A percentile compares a stretch with the other conserved stretches of the same genome.
These are phyloP conservation scores for Tachycineta bicolor DNA, from an alignment of 2,113 vertebrate genomes.

Conservation along the genomic window DNA sequence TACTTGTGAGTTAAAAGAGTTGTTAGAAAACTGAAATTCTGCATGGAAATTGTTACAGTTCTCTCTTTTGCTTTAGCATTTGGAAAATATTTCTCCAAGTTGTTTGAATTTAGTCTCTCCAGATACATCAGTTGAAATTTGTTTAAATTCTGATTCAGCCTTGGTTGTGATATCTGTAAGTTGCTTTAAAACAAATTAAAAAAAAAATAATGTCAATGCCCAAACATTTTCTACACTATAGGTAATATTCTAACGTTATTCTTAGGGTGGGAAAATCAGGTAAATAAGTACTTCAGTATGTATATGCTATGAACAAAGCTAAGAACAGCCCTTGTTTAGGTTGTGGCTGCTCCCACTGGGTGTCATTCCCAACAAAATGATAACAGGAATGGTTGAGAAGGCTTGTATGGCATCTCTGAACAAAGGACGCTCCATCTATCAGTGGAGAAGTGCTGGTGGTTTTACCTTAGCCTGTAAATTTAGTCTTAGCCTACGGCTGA, in stretches of 20 bases:
- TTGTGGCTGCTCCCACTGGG: neutral
- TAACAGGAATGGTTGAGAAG: neutral
- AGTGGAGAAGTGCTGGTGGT: neutral
- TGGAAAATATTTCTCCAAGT: neutral
- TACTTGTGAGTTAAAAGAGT: neutral
- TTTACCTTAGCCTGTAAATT: neutral
- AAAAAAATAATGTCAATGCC: neutral
- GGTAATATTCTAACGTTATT: neutral
- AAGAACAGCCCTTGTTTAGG: neutral
- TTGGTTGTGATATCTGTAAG: neutral
- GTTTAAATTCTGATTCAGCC: neutral
- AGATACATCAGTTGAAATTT: neutral
- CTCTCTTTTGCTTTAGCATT: neutral
- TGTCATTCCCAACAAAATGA: neutral
- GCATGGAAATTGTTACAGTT: neutral
- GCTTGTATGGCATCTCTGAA: neutral
- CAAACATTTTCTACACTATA: neutral
- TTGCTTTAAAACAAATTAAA: neutral
- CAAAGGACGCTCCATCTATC: neutral
- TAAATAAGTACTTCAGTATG: neutral
- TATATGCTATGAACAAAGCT: neutral
- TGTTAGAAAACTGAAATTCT: neutral
- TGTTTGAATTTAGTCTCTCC: neutral
- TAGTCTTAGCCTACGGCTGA: neutral
- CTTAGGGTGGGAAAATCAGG: neutral